Evolutionary conservation across 2,113 vertebrate genomes (phyloP).

Genomic region (Trichechus manatus): DNA sequence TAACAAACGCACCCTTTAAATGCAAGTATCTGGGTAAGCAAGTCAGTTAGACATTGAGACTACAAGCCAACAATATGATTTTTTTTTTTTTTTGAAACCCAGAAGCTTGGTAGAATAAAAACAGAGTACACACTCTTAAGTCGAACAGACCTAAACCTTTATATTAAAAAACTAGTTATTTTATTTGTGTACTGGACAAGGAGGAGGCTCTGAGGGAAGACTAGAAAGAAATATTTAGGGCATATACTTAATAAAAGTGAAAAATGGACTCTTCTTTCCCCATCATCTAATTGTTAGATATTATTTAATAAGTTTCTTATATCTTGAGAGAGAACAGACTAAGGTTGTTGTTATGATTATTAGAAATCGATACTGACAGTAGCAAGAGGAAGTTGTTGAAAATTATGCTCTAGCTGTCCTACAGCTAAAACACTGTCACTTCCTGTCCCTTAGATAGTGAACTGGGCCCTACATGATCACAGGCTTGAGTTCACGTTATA

Average conservation of each 20-base stretch:
- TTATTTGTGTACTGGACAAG: neutral
- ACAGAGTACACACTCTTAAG: neutral
- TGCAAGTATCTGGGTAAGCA: neutral
- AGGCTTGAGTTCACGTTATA: neutral
- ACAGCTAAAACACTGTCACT: neutral
- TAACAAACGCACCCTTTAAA: neutral
- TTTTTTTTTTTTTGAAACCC: neutral
- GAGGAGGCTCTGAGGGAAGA: neutral
- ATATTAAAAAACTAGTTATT: neutral
- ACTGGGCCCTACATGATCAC: neutral
- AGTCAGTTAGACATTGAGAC: neutral
- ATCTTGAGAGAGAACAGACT: neutral
- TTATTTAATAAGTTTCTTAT: conserved; percentile 36
- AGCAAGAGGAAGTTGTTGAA: conserved; percentile 26
- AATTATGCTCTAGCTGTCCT: neutral
- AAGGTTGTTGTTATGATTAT: conserved; percentile 42
- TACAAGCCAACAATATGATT: neutral
- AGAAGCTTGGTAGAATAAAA: neutral
- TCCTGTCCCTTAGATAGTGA: neutral
- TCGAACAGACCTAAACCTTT: neutral
- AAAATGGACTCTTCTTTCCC: neutral
- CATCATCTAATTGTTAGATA: conserved; percentile 19
- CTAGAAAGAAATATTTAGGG: neutral
- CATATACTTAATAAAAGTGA: conserved; percentile 13
- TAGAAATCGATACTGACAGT: neutral